Conservation (phyloP, 1,140 invertebrate species). For the Drosophila nasuta region DNA sequence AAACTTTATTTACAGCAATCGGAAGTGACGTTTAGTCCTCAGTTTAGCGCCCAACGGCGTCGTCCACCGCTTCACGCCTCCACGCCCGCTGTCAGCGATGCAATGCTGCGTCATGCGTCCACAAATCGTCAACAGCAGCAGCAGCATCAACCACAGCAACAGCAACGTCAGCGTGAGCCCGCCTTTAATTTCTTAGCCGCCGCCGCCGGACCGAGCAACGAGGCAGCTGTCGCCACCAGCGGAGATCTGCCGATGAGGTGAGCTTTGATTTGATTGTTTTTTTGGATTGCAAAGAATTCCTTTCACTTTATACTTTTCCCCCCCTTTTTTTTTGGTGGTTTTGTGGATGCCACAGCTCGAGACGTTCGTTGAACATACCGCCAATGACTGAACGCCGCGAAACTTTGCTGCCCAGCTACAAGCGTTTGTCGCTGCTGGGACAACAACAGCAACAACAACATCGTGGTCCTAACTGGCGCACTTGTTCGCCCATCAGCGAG, state of each 20-base stretch:
- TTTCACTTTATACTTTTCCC: no score
- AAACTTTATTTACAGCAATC: conserved; percentile 3
- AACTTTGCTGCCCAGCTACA: conserved; percentile 31
- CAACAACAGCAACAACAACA: conserved; percentile 15
- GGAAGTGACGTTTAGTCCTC: conserved; percentile 39
- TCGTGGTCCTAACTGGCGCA: conserved; percentile 25
- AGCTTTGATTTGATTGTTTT: background rate
- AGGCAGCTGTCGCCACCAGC: conserved; percentile 65
- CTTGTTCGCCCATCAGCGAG: conserved; percentile 49
- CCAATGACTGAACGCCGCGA: conserved; percentile 37
- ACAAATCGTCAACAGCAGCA: conserved; percentile 60
- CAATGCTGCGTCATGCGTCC: conserved; percentile 15
- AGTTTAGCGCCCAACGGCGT: conserved; percentile 39
- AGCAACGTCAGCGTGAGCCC: conserved; percentile 66
- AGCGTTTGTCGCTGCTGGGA: conserved; percentile 47
- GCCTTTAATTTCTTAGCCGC: conserved; percentile 61
- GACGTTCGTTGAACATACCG: conserved; percentile 69
- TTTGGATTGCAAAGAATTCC: background rate
- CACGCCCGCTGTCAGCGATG: conserved; percentile 51
- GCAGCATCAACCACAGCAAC: conserved; percentile 50
- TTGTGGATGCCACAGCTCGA: conserved; percentile 40
- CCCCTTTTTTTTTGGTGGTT: background rate
- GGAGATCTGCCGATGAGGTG: conserved; percentile 70
- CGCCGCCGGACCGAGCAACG: conserved; percentile 29
- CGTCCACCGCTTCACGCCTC: conserved; percentile 51